phyloP scores from a whole-genome alignment of 53 echinoderm and acorn worm species.

The Antedon mediterranea region DNA sequence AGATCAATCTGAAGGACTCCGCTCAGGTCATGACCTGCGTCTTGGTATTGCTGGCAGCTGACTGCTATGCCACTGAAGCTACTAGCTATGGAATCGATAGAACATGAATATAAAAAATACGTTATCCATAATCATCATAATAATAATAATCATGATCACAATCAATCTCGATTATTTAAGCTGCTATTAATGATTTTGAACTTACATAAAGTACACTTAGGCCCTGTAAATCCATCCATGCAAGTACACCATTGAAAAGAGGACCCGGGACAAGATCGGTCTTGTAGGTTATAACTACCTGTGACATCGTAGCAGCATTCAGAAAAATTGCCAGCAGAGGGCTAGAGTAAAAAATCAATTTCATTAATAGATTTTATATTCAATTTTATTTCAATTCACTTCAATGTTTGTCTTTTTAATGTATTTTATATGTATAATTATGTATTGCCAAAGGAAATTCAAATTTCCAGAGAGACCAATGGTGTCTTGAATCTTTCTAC shows the following conservation, averaged over 20 bases:
- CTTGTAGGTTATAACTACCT: background rate
- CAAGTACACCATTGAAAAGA: constrained; percentile 7
- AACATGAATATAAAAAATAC: no score
- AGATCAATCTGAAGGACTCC: constrained; percentile 64
- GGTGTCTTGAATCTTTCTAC: no score
- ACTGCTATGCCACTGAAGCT: constrained; percentile 20
- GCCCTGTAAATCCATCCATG: constrained; percentile 32
- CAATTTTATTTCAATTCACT: no score
- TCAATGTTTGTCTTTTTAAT: no score
- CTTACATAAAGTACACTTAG: constrained; percentile 63
- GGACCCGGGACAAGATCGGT: background rate
- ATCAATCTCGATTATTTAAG: no score
- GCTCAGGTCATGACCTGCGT: constrained; percentile 43
- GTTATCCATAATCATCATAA: no score
- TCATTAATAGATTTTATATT: no score
- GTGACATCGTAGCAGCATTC: background rate
- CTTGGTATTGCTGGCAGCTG: constrained; percentile 33
- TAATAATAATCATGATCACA: no score
- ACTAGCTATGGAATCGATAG: background rate
- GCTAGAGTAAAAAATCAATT: background rate
- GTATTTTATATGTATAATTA: no score
- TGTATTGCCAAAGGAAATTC: no score
- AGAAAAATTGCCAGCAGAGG: background rate
- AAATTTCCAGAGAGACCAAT: no score
- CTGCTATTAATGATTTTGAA: no score